phyloP scores from a whole-genome alignment of 2,888 invertebrate species.

The Sepioteuthis lessoniana region DNA sequence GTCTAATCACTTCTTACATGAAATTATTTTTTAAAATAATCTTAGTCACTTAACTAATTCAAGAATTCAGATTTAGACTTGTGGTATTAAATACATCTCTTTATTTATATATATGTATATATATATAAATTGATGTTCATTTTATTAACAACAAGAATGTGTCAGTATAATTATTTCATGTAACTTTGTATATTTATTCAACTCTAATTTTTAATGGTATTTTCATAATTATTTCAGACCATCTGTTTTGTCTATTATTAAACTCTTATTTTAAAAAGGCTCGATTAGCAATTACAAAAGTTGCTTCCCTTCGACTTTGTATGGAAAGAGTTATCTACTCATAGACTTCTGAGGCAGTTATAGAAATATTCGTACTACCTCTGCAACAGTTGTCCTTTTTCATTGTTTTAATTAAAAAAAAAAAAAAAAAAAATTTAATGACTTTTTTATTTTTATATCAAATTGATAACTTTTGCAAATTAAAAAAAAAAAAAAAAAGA shows the following conservation, averaged over 20 bases:
- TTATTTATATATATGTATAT: neutral
- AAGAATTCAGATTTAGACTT: neutral
- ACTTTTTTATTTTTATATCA: neutral
- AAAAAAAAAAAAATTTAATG: no score
- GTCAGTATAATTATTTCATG: neutral
- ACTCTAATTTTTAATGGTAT: no score
- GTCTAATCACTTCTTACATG: neutral
- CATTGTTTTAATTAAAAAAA: neutral
- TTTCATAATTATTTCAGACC: no score
- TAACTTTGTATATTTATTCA: neutral
- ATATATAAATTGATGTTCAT: neutral
- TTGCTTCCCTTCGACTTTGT: neutral
- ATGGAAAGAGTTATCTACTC: neutral
- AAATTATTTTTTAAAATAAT: neutral
- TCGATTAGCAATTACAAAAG: neutral
- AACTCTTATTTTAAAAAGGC: neutral
- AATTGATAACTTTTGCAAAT: neutral
- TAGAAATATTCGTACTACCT: neutral
- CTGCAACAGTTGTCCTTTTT: neutral
- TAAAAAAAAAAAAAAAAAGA: neutral
- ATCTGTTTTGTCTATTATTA: no score
- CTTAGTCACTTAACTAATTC: neutral
- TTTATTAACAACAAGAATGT: neutral
- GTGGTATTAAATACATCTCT: no score
- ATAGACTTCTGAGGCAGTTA: neutral